Base-by-base conservation (phyloP, 2,888 invertebrate species). In the Drosophila setosimentum region DNA sequence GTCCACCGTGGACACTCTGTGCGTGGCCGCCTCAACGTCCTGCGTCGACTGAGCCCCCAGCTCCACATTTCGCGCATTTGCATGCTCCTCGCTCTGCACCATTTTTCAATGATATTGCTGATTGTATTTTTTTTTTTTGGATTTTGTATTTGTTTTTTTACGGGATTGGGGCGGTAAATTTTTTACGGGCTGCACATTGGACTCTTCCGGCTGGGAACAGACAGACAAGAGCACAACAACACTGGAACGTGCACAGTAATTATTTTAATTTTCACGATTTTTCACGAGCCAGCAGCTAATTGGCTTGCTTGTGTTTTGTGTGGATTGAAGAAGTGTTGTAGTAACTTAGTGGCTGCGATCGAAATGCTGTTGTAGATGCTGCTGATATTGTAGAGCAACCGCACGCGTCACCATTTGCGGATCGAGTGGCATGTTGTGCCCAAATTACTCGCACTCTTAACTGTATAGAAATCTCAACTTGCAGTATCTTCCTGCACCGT, bases 401-500 rank as follows among this genome's bases (percentile, higher is more conserved):
- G 75, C 72, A 76, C 80, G 76, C 76, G 61, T 77, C 76, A 82
- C 73, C 62, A 76, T 68, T 62, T 77, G 79, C 77, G 68, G 65
- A 66, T 70, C 82, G 77, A 91, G 80, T 90, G 91, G 69, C 90
- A 83, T 83, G 72, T 57, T 79, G 73, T 76, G 76, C 62, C 64
- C 60, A 57, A 73, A 49, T 49, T 57, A 73, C 79, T 16, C 29
- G 65, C 57, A 73, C 83, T 91, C 87, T 90, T 89, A 90, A 90
- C 87, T 78, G 79, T 57, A 68, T 71, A 32, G 27, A 10, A 58
- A 40, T 35, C 21, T 37, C 33, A 4, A 58, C 29, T n/a, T 45
- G 21, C 8, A 2, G 49, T 70, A 70, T 49, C 49, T 29, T 60
- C 33, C 27, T 60, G 10, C 6, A 16, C 32, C 54, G 32, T 13